A percentile compares a stretch with the other conserved stretches of the same genome.
Evolutionary conservation across 2,797 vertebrate genomes (phyloP).

Genomic region (Lates japonicus): DNA sequence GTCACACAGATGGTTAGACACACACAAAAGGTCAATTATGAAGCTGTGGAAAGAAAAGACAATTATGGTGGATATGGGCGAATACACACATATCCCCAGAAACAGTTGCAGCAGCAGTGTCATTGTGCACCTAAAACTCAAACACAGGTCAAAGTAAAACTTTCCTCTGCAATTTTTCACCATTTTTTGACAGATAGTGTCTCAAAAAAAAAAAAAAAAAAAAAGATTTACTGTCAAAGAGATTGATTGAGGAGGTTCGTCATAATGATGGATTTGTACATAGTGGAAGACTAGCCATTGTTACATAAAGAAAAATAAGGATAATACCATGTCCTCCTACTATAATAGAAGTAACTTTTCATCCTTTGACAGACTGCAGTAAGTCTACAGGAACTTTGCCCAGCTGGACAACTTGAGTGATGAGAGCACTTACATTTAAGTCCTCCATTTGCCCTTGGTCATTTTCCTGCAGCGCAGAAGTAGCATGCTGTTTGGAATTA

Average conservation of each 20-base stretch:
- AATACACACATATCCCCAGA: slow-evolving; percentile 51
- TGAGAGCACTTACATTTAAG: background rate
- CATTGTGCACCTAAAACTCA: background rate
- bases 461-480: background rate
- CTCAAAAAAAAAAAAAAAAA: background rate
- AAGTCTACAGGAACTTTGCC: background rate
- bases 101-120: slow-evolving; percentile 47
- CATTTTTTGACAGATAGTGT: background rate
- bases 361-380: background rate
- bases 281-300: background rate
- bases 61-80: slow-evolving; percentile 42
- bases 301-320: background rate
- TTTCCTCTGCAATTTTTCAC: background rate
- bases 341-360: slow-evolving; percentile 1
- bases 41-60: slow-evolving; percentile 64
- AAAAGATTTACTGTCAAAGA: background rate
- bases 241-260: background rate
- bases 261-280: background rate
- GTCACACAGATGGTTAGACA: slow-evolving; percentile 69
- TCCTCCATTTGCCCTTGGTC: slow-evolving; percentile 5
- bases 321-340: background rate
- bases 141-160: background rate
- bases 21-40: slow-evolving; percentile 75
- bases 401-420: slow-evolving; percentile 16
- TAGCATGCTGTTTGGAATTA: background rate